Evolutionary conservation across 2,113 vertebrate genomes (phyloP).

Genomic region (Scolopax mira): DNA sequence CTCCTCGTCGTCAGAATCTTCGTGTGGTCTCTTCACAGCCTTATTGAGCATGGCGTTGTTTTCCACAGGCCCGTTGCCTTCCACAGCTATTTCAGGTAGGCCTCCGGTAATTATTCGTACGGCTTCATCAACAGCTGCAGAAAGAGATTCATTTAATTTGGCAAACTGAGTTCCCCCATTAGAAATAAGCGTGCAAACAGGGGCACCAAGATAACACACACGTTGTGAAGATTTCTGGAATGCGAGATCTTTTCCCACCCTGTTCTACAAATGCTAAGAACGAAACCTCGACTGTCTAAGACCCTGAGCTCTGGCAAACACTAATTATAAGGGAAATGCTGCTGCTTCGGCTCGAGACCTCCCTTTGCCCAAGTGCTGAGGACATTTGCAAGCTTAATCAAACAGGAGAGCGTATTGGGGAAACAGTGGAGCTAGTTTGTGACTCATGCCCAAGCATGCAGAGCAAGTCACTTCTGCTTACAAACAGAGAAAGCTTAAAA

Average conservation of each 20-base stretch:
- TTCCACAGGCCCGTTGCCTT: conserved; percentile 93
- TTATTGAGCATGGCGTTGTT: conserved; percentile 86
- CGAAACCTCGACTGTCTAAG: accelerated
- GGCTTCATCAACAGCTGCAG: conserved; percentile 90
- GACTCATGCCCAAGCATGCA: neutral
- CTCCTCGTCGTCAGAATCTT: conserved; percentile 96
- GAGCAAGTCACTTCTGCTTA: neutral
- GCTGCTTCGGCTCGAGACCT: neutral
- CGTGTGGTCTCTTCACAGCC: conserved; percentile 93
- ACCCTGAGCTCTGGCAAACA: neutral
- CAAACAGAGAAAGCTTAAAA: neutral
- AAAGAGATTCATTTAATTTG: neutral
- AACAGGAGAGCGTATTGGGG: neutral
- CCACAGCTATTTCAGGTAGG: conserved; percentile 83
- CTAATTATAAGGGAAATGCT: neutral
- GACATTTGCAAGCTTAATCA: neutral
- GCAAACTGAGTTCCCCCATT: neutral
- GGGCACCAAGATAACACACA: neutral
- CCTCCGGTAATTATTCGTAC: conserved; percentile 91
- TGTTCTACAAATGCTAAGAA: neutral
- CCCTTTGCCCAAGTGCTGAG: neutral
- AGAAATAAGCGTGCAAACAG: neutral
- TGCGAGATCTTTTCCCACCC: accelerated
- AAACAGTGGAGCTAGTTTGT: neutral
- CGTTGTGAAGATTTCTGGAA: neutral